A percentile compares a stretch with the other conserved stretches of the same genome.
Evolutionary conservation across 2,797 vertebrate genomes (phyloP).

Genomic region (Muscicapa striata): DNA sequence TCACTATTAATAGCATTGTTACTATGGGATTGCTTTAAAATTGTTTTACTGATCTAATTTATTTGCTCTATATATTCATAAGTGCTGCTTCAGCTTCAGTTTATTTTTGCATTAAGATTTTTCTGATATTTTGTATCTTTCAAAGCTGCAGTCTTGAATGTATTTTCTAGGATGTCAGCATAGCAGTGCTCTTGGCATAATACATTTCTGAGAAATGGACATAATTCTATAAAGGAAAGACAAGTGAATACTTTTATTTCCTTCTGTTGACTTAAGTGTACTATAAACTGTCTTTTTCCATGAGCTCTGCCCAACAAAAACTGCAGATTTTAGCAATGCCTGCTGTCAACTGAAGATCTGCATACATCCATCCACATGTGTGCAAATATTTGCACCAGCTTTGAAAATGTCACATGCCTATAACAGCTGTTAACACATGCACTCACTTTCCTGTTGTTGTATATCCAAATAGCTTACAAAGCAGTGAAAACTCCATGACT

Average conservation of each 20-base stretch:
- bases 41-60: neutral
- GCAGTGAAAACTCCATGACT: neutral
- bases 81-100: neutral
- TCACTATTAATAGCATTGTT: neutral
- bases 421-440: neutral
- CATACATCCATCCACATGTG: neutral
- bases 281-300: neutral
- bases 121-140: neutral
- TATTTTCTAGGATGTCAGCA: neutral
- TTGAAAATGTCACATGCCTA: conserved; percentile 32
- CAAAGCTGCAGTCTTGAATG: neutral
- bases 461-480: neutral
- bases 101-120: neutral
- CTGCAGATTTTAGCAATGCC: neutral
- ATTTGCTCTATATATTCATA: neutral
- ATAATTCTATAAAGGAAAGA: neutral
- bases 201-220: neutral
- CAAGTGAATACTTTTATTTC: neutral
- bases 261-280: neutral
- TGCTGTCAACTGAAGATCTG: neutral
- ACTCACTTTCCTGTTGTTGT: neutral
- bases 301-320: neutral
- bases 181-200: neutral
- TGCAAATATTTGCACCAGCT: conserved; percentile 28
- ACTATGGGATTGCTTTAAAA: neutral